Base-by-base conservation (phyloP, 30 jellyfish, hydroid and myxozoan species). In the Cassiopea xamachana region DNA sequence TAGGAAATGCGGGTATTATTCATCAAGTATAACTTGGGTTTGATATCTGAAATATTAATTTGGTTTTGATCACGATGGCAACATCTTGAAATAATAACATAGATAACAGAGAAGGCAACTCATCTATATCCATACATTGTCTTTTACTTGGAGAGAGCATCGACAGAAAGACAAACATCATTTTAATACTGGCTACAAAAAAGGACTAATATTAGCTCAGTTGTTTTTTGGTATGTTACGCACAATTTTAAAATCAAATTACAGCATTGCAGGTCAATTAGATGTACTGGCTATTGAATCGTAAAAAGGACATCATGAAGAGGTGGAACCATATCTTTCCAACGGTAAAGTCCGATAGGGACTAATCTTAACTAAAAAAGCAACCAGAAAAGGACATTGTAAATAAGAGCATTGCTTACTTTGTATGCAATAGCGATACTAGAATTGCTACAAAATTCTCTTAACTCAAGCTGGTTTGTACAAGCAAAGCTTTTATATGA, bases 51-150 rank as follows among this genome's bases (percentile, higher is more conserved):
- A 88, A 88, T 88, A 88, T 88, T 88, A 88, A 88, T 87, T 18
- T 61, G 86, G 17, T 88, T 46, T 78, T 46, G 83, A 79, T 88
- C 44, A 71, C 90, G 95, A 88, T 88, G 95, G 95, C 51, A 70
- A 88, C 90, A 49, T 47, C 49, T 27, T 48, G 6, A 55, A 64
- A 55, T 67, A 39, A 81, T 60, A 48, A 16, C 58, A 19, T 71
- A 55, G 80, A 18, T 71, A 71, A 17, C 80, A 71, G 2, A 71
- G 58, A 71, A 19, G 4, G n/a, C 69, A 58, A n/a, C n/a, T n/a
- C n/a, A n/a, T n/a, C n/a, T n/a, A n/a, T n/a, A n/a, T n/a, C n/a
- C n/a, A n/a, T n/a, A n/a, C n/a, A n/a, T n/a, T n/a, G n/a, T n/a
- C n/a, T n/a, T n/a, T n/a, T n/a, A n/a, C n/a, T n/a, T n/a, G n/a